Evolutionary conservation across 2,113 vertebrate genomes (phyloP), one percentile per base, ranked within the genome.

Genomic region (Piliocolobus tephrosceles): DNA sequence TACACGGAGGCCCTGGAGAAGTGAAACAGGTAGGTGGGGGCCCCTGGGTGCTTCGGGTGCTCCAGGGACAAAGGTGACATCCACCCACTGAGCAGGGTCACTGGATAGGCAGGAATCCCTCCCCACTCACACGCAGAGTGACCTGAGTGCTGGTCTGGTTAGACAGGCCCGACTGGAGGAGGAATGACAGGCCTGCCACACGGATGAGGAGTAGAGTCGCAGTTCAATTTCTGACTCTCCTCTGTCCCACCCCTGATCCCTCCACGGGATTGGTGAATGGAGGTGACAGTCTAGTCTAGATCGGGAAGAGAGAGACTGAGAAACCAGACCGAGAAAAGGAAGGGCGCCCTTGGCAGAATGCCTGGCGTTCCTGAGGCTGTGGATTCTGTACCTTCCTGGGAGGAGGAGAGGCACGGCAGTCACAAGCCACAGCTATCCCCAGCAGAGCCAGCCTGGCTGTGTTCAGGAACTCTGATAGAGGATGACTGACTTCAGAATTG

Each of bases 11-110:
- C 52, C 75, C 30, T 66, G n/a, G 52, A 45, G 66, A 52, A 76
- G 9, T 18, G 58, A 40, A 78, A 5, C 14, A 47, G 17, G 40
- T 45, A 4, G 87, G 27, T 27, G 35, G 40, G 23, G 20, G 11
- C 9, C 70, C 6, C 14, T 47, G 35, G n/a, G 12, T 22, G 35
- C 32, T 32, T 4, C 20, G 40, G 79, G 2, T 5, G 16, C 70
- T 90, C 43, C 30, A 50, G 78, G 78, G 50, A 38, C 91, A 85
- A 82, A 96, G 78, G 45, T 76, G 57, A 88, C 91, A n/a, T 38
- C 81, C 20, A 68, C 68, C 23, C 38, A 35, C 52, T 18, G n/a
- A 66, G 45, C 40, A 2, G 84, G 10, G 43, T 81, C 35, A 76
- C 73, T 72, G 23, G 35, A 40, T 10, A 68, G 80, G 52, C 88